Conservation (phyloP, 1,140 invertebrate species). For the Antheraea pernyi region DNA sequence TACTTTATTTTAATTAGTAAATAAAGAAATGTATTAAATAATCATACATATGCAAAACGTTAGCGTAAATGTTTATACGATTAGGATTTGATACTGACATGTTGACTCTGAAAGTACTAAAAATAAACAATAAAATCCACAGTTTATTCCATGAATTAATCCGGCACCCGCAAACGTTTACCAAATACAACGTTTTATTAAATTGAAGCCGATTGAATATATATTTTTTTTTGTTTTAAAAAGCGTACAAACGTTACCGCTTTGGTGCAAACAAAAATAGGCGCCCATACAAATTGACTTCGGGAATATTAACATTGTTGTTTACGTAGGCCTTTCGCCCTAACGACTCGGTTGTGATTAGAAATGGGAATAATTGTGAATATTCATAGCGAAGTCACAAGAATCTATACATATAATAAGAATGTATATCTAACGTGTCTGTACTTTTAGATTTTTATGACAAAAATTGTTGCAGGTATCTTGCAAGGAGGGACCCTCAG, state of each 20-base stretch:
- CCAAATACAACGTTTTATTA: background rate
- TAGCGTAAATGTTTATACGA: no score
- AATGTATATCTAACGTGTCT: no score
- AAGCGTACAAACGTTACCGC: slow-evolving; percentile 13
- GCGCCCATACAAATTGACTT: slow-evolving; percentile 13
- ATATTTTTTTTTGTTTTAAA: slow-evolving; percentile 17
- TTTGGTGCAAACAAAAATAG: slow-evolving; percentile 15
- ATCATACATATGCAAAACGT: no score
- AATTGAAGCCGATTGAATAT: background rate
- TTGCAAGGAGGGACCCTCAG: no score
- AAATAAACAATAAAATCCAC: background rate
- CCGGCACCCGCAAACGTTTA: background rate
- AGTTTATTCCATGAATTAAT: background rate
- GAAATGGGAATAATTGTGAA: background rate
- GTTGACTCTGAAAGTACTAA: background rate
- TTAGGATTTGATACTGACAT: background rate
- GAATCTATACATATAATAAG: background rate
- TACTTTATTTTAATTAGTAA: no score
- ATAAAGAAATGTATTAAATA: no score
- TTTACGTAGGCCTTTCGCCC: background rate
- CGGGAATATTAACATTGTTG: slow-evolving; percentile 9
- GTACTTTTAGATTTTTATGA: no score
- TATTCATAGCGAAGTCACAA: background rate
- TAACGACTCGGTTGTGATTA: background rate
- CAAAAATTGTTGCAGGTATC: no score